These are phyloP conservation scores for Steatornis caripensis DNA, from an alignment of 2,113 vertebrate genomes.

Conservation along the genomic window DNA sequence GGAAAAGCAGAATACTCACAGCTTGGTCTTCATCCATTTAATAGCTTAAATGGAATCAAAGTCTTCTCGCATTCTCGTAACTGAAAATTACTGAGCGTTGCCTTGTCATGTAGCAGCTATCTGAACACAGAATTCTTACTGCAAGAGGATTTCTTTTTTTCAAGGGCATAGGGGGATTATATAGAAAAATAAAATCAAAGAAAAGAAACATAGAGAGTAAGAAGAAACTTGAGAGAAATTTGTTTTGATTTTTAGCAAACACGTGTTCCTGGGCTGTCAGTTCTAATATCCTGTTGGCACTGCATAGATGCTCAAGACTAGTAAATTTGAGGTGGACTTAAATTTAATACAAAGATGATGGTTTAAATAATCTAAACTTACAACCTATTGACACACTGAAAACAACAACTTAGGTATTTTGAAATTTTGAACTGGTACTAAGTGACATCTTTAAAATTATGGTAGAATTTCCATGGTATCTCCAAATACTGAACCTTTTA, in stretches of 20 bases:
- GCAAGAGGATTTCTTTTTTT: not conserved
- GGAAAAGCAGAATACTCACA: not conserved
- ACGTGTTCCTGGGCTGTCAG: not conserved
- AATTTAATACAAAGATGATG: not conserved
- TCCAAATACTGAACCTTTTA: not conserved
- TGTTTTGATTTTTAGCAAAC: not conserved
- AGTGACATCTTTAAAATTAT: not conserved
- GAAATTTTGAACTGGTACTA: not conserved
- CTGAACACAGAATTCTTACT: not conserved
- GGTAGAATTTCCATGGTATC: not conserved
- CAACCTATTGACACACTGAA: not conserved
- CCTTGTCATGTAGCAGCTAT: not conserved
- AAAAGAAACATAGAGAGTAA: not conserved
- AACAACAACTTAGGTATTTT: not conserved
- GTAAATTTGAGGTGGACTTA: not conserved
- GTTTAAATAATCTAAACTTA: not conserved
- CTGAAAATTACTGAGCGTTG: not conserved
- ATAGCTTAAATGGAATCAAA: not conserved
- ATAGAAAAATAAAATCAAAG: not conserved
- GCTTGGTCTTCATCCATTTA: not conserved
- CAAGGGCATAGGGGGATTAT: not conserved
- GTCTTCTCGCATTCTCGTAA: not conserved
- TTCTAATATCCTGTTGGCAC: not conserved
- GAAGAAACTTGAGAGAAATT: not conserved
- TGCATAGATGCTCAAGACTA: not conserved